Conservation (phyloP, 23 tunicate species). For the Halocynthia roretzi region DNA sequence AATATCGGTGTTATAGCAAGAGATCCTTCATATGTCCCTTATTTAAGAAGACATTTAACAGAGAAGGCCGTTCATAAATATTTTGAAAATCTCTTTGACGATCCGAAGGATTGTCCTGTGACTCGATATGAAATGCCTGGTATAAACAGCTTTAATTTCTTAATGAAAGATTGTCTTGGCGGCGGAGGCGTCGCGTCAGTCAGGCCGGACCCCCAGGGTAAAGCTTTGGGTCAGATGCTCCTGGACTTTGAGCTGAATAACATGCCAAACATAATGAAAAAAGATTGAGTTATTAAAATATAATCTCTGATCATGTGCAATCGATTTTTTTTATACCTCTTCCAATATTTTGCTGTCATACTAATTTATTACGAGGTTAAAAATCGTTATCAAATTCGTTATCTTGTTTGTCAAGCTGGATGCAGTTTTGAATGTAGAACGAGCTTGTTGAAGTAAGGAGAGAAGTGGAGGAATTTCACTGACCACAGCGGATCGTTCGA, state of each 20-base stretch:
- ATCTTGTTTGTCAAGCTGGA: too few species aligned
- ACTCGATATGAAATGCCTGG: slow-evolving; percentile 70
- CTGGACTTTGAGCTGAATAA: slow-evolving; percentile 58
- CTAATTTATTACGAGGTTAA: too few species aligned
- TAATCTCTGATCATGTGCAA: too few species aligned
- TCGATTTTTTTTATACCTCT: too few species aligned
- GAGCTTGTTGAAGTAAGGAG: neutral
- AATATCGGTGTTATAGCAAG: slow-evolving; percentile 89
- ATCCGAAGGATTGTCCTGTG: slow-evolving; percentile 26
- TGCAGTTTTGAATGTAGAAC: neutral
- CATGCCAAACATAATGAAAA: slow-evolving; percentile 24
- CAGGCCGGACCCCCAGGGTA: slow-evolving; percentile 87
- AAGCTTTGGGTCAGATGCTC: slow-evolving; percentile 76
- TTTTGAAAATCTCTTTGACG: slow-evolving; percentile 63
- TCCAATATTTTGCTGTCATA: too few species aligned
- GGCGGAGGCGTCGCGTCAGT: slow-evolving; percentile 95
- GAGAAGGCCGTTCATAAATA: slow-evolving; percentile 57
- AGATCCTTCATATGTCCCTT: slow-evolving; percentile 76
- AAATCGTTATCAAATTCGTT: too few species aligned
- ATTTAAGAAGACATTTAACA: slow-evolving; percentile 61
- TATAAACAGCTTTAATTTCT: slow-evolving; percentile 74
- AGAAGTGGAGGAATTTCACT: neutral
- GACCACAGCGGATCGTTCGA: neutral
- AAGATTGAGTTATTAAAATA: too few species aligned
- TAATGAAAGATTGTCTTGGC: slow-evolving; percentile 69